Percentiles rank a stretch among this genome's conserved stretches.
phyloP scores from a whole-genome alignment of 2,888 invertebrate species.

The Rapana venosa region DNA sequence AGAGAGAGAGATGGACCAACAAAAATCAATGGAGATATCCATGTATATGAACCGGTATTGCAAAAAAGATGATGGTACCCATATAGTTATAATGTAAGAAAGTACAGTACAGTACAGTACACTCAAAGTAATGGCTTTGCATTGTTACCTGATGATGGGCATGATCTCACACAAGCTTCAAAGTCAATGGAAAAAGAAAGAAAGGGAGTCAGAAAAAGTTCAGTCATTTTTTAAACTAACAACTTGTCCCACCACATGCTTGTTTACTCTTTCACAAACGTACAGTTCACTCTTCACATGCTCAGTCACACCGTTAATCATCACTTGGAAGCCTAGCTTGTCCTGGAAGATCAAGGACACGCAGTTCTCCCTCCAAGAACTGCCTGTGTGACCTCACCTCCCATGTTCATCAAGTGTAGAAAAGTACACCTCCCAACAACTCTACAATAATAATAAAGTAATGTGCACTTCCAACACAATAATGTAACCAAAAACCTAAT shows the following conservation, averaged over 20 bases:
- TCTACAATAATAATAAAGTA: too few relatives aligned
- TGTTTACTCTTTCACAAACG: too few relatives aligned
- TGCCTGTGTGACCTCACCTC: not conserved
- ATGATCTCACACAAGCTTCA: conserved; percentile 6
- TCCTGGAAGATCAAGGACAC: not conserved
- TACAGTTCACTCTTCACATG: not conserved
- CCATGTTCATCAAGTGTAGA: not conserved
- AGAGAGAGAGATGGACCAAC: conserved; percentile 31
- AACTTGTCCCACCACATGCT: too few relatives aligned
- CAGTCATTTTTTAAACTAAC: too few relatives aligned
- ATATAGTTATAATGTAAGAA: not conserved
- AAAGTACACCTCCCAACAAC: not conserved
- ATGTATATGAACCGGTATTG: conserved; percentile 30
- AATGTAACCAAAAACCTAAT: not conserved
- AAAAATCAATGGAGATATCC: conserved; percentile 22
- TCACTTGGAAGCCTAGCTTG: not conserved
- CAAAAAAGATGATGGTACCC: conserved; percentile 27
- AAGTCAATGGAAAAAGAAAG: not conserved
- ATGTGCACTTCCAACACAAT: not conserved
- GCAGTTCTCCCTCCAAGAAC: not conserved
- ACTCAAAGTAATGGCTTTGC: conserved; percentile 20
- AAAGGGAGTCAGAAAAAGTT: not conserved
- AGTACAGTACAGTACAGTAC: not conserved
- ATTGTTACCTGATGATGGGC: conserved; percentile 21
- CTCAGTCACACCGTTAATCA: not conserved